Evolutionary conservation across 2,797 vertebrate genomes (phyloP).

Genomic region (Coregonus sp.): DNA sequence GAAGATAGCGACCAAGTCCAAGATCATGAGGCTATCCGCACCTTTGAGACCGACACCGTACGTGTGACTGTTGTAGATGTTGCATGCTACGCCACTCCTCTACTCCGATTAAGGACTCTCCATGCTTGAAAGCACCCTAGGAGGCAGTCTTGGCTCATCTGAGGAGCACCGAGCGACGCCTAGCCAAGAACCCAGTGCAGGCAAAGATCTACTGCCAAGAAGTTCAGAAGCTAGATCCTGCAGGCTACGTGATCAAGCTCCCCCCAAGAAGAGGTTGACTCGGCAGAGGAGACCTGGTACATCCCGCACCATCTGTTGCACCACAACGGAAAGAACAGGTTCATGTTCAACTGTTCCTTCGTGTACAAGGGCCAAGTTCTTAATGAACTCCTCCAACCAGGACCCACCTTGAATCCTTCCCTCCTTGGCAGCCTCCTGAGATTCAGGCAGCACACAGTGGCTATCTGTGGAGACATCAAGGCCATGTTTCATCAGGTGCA

Average conservation of each 20-base stretch:
- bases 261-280: not conserved
- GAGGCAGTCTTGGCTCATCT: not conserved
- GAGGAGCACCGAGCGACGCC: not conserved
- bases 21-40: not conserved
- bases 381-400: not conserved
- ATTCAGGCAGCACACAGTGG: not conserved
- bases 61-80: not conserved
- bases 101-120: not conserved
- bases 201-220: not conserved
- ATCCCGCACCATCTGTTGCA: not conserved
- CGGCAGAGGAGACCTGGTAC: not conserved
- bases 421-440: not conserved
- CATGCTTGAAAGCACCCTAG: not conserved
- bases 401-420: not conserved
- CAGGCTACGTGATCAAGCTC: not conserved
- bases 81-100: not conserved
- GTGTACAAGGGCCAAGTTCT: not conserved
- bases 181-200: not conserved
- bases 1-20: not conserved
- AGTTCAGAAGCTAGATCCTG: not conserved
- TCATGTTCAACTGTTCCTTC: conserved; percentile 2
- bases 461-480: too few species aligned
- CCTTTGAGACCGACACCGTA: not conserved
- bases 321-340: not conserved
- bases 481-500: too few species aligned